Evolutionary conservation across 2,888 invertebrate genomes (phyloP), one percentile per base, ranked within the genome.

Genomic region (Cataglyphis cursor): DNA sequence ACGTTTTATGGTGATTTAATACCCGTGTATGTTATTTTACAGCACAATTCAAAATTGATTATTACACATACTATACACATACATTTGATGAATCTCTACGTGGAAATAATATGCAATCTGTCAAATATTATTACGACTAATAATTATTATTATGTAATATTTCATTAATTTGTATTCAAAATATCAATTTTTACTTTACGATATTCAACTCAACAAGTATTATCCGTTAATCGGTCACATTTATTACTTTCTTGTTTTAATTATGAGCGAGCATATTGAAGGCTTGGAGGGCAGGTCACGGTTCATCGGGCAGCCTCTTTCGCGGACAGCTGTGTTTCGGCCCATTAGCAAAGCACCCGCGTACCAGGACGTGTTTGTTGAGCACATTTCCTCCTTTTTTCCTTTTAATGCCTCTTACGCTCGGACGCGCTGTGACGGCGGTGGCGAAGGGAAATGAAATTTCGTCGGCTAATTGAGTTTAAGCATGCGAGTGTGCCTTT

Each of bases 381-480:
- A 83, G 73, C 84, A 74, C 84, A 74, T 76, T 89, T 48, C 59
- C 82, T 81, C 38, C 54, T 59, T 82, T 57, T 9, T 73, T 28
- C 57, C 35, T 73, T 54, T 68, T 65, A 80, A 81, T 83, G 62
- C 54, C 48, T 35, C 59, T 68, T 57, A 76, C 51, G 28, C 76
- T 84, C 86, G 84, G 80, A 8, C 65, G 65, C 48, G 82, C 82
- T 86, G 80, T 72, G 61, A 61, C 12, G n/a, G 54, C 12, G 54
- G 57, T 18, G 38, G 73, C 85, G 82, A 86, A 86, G 90, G 90
- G 90, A 93, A 93, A 92, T 91, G 90, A 92, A 92, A 92, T 93
- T 93, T 93, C 88, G 91, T 91, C 78, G 87, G 92, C 88, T 93
- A 93, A 93, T 93, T 92, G 92, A 91, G 92, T 91, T 90, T 89